phyloP scores from a whole-genome alignment of 2,888 invertebrate genomes.

The Agrypnus murinus region DNA sequence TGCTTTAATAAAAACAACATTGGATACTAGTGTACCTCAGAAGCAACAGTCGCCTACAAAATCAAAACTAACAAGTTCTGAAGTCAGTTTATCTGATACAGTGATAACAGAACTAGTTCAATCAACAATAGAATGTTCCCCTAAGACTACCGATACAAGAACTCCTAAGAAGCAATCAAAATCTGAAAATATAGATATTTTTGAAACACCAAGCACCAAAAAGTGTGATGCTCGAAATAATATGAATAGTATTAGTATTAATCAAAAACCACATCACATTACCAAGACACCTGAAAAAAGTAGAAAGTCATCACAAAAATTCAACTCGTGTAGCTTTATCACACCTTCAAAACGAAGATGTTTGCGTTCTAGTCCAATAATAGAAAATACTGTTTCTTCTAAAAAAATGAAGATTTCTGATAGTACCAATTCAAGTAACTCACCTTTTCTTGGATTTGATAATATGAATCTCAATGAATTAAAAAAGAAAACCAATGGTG shows the following conservation, averaged over 20 bases:
- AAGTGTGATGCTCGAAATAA: conserved; percentile 7
- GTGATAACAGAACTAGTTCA: conserved; percentile 27
- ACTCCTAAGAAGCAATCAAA: conserved; percentile 5
- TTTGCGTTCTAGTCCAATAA: not conserved
- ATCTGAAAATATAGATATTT: not conserved
- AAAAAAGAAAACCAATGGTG: conserved; percentile 40
- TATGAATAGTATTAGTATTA: not conserved
- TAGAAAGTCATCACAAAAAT: not conserved
- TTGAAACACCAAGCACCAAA: conserved; percentile 4
- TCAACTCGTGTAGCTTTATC: not conserved
- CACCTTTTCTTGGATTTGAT: conserved; percentile 53
- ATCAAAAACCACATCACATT: not conserved
- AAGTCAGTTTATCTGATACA: conserved; percentile 21
- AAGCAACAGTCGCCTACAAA: not conserved
- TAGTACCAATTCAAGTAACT: conserved; percentile 25
- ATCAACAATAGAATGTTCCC: not conserved
- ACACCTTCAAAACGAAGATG: conserved; percentile 32
- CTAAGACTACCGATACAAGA: not conserved
- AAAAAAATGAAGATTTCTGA: conserved; percentile 3
- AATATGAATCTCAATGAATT: conserved; percentile 28
- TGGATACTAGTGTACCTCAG: conserved; percentile 26
- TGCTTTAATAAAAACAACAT: conserved; percentile 53
- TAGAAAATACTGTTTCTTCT: conserved; percentile 1
- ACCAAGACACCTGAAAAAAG: conserved; percentile 7
- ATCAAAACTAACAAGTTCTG: not conserved